These are phyloP conservation scores for Epiblema foenella DNA, from an alignment of 2,888 invertebrate species.

Conservation along the genomic window DNA sequence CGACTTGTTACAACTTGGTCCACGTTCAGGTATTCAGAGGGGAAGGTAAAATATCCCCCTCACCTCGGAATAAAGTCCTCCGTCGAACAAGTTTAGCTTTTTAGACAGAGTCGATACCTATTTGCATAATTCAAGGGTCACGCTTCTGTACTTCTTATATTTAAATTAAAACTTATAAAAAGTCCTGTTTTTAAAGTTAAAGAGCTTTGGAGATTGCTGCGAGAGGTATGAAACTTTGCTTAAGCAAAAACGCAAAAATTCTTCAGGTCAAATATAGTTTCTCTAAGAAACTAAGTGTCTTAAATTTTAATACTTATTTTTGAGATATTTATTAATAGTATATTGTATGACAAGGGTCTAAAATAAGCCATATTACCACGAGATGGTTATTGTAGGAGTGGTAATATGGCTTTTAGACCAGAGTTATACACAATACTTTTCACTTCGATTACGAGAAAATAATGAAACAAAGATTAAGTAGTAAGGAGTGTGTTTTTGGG, in stretches of 20 bases:
- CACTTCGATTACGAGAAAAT: too few species aligned
- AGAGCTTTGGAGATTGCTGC: neutral
- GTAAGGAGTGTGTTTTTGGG: too few species aligned
- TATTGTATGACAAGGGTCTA: too few species aligned
- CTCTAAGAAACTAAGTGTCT: too few species aligned
- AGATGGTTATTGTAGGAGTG: too few species aligned
- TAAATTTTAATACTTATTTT: too few species aligned
- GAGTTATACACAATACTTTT: too few species aligned
- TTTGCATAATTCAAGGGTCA: conserved; percentile 26
- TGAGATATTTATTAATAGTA: too few species aligned
- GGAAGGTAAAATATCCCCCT: conserved; percentile 1
- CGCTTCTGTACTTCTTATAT: conserved; percentile 5
- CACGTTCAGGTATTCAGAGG: conserved; percentile 7
- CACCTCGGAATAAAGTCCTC: conserved; percentile 10
- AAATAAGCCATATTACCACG: too few species aligned
- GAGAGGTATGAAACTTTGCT: neutral
- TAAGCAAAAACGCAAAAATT: neutral
- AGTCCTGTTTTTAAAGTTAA: neutral
- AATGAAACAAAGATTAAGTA: too few species aligned
- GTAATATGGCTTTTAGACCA: too few species aligned
- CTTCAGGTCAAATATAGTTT: neutral
- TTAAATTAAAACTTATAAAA: neutral
- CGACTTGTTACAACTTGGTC: neutral
- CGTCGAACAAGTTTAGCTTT: conserved; percentile 17
- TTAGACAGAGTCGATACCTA: conserved; percentile 12